A percentile compares a stretch with the other conserved stretches of the same genome.
phyloP scores from a whole-genome alignment of 2,888 invertebrate genomes.

The Tortrix viridana region DNA sequence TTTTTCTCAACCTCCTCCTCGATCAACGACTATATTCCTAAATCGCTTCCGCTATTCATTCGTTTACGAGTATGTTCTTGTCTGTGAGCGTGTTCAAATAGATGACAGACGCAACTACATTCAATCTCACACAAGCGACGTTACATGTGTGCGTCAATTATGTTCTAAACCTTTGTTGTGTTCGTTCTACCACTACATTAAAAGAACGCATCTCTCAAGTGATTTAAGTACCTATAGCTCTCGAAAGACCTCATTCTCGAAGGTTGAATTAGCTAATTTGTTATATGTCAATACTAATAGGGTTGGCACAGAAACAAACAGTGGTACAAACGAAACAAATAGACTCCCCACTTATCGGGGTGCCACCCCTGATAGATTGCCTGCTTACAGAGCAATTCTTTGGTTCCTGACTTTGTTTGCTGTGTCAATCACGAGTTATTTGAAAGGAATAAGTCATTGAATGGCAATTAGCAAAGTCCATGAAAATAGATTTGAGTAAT shows the following conservation, averaged over 20 bases:
- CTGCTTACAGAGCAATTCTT: not conserved
- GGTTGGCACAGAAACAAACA: slow-evolving; percentile 26
- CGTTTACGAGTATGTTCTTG: too few species aligned
- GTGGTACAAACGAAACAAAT: slow-evolving; percentile 21
- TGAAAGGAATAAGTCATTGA: slow-evolving; percentile 1
- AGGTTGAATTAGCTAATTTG: slow-evolving; percentile 34
- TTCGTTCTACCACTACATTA: too few species aligned
- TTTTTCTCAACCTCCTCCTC: too few species aligned
- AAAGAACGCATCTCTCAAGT: too few species aligned
- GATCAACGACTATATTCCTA: too few species aligned
- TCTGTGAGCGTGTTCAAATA: too few species aligned
- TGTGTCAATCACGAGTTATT: slow-evolving; percentile 20
- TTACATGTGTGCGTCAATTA: too few species aligned
- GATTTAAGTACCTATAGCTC: not conserved
- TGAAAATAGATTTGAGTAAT: not conserved
- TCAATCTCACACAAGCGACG: too few species aligned
- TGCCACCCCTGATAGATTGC: slow-evolving; percentile 7
- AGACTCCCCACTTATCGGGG: slow-evolving; percentile 10
- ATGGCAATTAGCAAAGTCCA: not conserved
- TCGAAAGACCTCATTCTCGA: slow-evolving; percentile 16
- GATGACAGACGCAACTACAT: too few species aligned
- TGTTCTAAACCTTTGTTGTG: too few species aligned
- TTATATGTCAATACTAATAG: slow-evolving; percentile 34
- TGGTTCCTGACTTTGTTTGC: slow-evolving; percentile 13
- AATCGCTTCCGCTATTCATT: too few species aligned